phyloP scores from a whole-genome alignment of 2,888 invertebrate genomes.

The Chelonus formosanus region DNA sequence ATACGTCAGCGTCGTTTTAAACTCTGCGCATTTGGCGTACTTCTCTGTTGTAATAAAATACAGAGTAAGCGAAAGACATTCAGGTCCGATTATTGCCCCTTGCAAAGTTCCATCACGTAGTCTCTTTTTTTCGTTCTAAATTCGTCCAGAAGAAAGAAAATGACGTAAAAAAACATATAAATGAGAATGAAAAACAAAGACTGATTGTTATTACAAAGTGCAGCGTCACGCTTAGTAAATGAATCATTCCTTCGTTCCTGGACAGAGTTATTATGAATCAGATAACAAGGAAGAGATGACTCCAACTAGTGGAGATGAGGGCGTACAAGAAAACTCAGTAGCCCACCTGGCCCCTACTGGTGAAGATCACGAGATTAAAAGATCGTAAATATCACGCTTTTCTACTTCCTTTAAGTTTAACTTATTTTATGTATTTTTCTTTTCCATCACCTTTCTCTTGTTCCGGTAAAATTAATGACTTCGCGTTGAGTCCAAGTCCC shows the following conservation, averaged over 20 bases:
- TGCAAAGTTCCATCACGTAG: constrained; percentile 25
- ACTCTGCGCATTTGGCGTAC: constrained; percentile 17
- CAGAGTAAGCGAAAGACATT: constrained; percentile 13
- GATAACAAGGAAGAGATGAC: constrained; percentile 43
- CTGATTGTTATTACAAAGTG: constrained; percentile 27
- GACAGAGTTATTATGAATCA: constrained; percentile 54
- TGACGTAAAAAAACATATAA: constrained; percentile 21
- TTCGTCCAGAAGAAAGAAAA: constrained; percentile 21
- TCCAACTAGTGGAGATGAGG: constrained; percentile 19
- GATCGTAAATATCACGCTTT: constrained; percentile 41
- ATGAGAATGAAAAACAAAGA: constrained; percentile 23
- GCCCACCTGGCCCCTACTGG: constrained; percentile 48
- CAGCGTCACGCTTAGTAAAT: constrained; percentile 39
- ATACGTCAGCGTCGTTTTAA: neutral
- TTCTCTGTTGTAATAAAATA: constrained; percentile 16
- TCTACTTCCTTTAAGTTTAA: constrained; percentile 32
- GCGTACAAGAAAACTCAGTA: constrained; percentile 47
- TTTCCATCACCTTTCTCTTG: constrained; percentile 5
- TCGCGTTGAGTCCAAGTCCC: too few species aligned
- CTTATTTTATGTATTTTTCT: constrained; percentile 21
- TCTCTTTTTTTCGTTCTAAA: constrained; percentile 22
- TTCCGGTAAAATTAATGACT: neutral
- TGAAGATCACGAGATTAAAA: constrained; percentile 37
- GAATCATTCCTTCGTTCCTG: constrained; percentile 38
- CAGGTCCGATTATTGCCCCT: constrained; percentile 29